These are phyloP conservation scores for Bubo bubo DNA, from an alignment of 2,113 vertebrate species.

Conservation along the genomic window DNA sequence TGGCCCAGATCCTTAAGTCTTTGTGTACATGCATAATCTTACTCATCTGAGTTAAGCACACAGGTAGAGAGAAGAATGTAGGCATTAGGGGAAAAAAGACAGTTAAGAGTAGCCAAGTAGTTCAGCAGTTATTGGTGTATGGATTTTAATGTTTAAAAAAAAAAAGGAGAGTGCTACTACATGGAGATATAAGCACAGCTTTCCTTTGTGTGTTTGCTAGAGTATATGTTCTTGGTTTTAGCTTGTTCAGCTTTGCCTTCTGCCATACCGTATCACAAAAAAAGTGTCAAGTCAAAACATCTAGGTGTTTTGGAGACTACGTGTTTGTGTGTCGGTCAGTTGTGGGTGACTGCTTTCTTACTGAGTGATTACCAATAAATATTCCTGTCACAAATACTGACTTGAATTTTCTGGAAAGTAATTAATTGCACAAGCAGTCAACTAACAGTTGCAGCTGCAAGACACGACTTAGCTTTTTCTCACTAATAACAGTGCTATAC, in stretches of 20 bases:
- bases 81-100: not conserved
- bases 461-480: not conserved
- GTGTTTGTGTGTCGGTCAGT: rapidly evolving
- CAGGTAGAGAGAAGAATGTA: not conserved
- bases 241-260: not conserved
- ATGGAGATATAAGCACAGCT: not conserved
- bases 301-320: not conserved
- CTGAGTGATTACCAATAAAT: not conserved
- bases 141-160: not conserved
- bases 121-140: not conserved
- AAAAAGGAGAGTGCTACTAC: not conserved
- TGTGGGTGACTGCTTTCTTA: not conserved
- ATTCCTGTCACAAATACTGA: conserved; percentile 5
- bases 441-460: conserved; percentile 29
- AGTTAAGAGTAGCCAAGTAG: not conserved
- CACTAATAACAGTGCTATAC: not conserved
- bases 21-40: not conserved
- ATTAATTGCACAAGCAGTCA: conserved; percentile 14
- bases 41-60: not conserved
- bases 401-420: conserved; percentile 27
- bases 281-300: not conserved
- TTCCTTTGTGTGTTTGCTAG: not conserved
- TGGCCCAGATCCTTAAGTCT: not conserved
- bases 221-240: not conserved
- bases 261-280: not conserved